Base-by-base conservation (phyloP, 2,797 vertebrate species). In the Carcharodon carcharias region DNA sequence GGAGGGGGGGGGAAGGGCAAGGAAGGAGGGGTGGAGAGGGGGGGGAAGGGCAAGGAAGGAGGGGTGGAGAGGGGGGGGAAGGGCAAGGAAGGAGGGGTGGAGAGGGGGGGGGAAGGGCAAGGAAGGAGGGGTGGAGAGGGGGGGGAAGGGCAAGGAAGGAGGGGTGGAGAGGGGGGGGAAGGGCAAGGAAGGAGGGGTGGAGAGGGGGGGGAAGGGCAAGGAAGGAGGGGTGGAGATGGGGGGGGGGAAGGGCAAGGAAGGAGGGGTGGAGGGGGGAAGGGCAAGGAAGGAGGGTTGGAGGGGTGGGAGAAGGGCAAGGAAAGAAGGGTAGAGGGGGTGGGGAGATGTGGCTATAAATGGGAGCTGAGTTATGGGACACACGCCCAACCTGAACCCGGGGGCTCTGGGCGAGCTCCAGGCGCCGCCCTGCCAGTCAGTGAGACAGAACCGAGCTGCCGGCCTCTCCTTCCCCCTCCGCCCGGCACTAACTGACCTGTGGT, bases 401-500 rank as follows among this genome's bases (percentile, higher is more conserved):
- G 45, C 28, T 23, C 21, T 56, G 80, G 7, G 40, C 82, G 80
- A 50, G 82, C 82, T 77, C 18, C 16, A 85, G 45, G 40, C 82
- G 5, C 82, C 82, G 82, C 82, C 82, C 82, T 21, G 80, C 45
- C 96, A 95, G 96, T 96, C 65, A 96, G 71, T 96, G 96, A 96
- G 96, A 16, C 96, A 56, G 96, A 96, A 73, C 96, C 96, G 96
- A 96, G 97, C 96, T 96, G 96, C 96, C 31, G 96, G 88, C 88
- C 67, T 65, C 96, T 95, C 45, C 40, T 31, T 65, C 96, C 40
- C 63, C 50, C 0, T 2, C 54, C 4, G 2, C 14, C 11, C 0
- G 3, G 54, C 26, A 88, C 3, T 0, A 18, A 95, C 97, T 97
- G 97, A 99, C 99, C 99, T 98, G 99, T 98, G 87, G 98, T 99